phyloP scores from a whole-genome alignment of 2,113 vertebrate genomes.

The Myocastor coypus region DNA sequence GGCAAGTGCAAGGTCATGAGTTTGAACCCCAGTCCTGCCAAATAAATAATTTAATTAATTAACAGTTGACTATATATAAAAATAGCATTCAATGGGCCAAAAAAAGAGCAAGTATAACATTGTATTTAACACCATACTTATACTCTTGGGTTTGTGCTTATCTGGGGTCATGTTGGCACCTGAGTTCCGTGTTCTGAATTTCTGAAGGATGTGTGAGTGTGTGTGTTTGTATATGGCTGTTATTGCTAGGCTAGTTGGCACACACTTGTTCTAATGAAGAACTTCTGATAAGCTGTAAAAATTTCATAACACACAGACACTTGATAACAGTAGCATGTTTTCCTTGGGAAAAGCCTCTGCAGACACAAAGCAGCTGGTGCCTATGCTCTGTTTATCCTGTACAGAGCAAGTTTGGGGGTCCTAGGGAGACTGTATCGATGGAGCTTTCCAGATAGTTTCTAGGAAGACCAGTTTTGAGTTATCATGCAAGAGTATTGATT shows the following conservation, averaged over 20 bases:
- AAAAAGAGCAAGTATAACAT: background rate
- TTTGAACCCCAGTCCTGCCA: too few species aligned
- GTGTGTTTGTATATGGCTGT: background rate
- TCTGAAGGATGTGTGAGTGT: conserved; percentile 11
- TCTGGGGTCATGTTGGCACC: conserved; percentile 66
- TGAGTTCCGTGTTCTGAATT: conserved; percentile 64
- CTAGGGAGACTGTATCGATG: background rate
- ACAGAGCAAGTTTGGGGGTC: background rate
- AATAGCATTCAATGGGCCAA: conserved; percentile 14
- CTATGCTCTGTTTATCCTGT: background rate
- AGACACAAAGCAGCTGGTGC: background rate
- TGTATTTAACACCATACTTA: background rate
- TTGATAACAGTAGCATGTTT: conserved; percentile 33
- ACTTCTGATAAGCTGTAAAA: conserved; percentile 55
- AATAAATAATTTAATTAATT: background rate
- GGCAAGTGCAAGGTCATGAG: too few species aligned
- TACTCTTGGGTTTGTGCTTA: conserved; percentile 56
- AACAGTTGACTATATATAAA: background rate
- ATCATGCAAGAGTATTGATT: background rate
- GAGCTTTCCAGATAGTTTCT: background rate
- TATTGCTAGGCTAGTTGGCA: conserved; percentile 28
- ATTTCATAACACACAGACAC: conserved; percentile 27
- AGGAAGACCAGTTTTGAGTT: background rate
- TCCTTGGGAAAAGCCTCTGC: conserved; percentile 51
- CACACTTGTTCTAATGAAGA: conserved; percentile 58